Conservation (phyloP, 1,140 invertebrate genomes). For the Stenopsyche tienmushanensis region DNA sequence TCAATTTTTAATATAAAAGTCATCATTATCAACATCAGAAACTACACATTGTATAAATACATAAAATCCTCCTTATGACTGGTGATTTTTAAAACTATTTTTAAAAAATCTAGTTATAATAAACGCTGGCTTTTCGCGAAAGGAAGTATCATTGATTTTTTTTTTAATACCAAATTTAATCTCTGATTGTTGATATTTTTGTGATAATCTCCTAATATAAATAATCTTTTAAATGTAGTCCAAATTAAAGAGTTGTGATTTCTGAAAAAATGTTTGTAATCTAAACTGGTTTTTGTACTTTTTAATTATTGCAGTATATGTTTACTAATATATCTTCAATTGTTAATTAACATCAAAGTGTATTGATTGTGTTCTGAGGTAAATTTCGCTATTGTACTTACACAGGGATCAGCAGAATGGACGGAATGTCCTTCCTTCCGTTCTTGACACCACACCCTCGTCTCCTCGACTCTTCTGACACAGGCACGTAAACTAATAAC, state of each 20-base stretch:
- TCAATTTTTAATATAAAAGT: no score
- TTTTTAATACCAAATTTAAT: no score
- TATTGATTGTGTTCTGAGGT: slow-evolving; percentile 38
- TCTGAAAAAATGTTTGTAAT: not conserved
- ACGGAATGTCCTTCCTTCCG: slow-evolving; percentile 38
- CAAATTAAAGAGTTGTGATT: not conserved
- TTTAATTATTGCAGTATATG: slow-evolving; percentile 8
- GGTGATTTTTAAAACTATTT: no score
- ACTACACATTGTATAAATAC: no score
- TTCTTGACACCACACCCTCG: slow-evolving; percentile 40
- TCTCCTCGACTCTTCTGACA: slow-evolving; percentile 40
- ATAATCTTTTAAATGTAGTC: no score
- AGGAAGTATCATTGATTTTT: no score
- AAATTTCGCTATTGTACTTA: slow-evolving; percentile 39
- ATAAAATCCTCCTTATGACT: no score
- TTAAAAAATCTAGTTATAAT: no score
- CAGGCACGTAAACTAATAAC: slow-evolving; percentile 42
- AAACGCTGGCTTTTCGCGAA: no score
- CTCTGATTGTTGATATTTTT: no score
- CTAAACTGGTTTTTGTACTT: not conserved
- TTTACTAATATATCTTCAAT: slow-evolving; percentile 28
- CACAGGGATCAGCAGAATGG: slow-evolving; percentile 40
- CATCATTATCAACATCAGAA: no score
- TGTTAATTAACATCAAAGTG: slow-evolving; percentile 28
- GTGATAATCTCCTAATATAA: no score